These are phyloP conservation scores for Neogobius melanostomus DNA, from an alignment of 2,113 vertebrate genomes.

Conservation along the genomic window DNA sequence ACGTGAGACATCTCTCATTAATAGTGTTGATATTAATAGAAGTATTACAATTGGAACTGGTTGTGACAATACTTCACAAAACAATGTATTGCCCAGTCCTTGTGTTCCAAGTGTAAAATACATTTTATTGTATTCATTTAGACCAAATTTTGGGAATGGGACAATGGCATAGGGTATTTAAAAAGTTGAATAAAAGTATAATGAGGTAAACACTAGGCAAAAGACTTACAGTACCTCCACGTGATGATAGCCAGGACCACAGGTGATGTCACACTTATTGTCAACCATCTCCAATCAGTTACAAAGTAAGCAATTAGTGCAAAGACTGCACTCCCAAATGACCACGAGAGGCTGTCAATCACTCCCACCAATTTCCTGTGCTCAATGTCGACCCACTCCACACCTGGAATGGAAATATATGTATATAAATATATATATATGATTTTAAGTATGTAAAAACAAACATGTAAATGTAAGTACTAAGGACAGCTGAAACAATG, in stretches of 20 bases:
- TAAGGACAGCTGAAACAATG: conserved; percentile 70
- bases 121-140: no score
- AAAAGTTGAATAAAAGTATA: no score
- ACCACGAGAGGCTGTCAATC: conserved; percentile 72
- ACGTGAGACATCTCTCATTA: no score
- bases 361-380: conserved; percentile 75
- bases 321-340: conserved; percentile 58
- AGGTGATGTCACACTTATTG: conserved; percentile 64
- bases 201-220: background rate
- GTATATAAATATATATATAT: no score
- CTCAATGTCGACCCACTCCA: conserved; percentile 79
- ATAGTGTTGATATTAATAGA: no score
- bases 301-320: conserved; percentile 69
- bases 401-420: conserved; percentile 51
- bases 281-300: conserved; percentile 75
- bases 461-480: conserved; percentile 47
- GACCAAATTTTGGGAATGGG: no score
- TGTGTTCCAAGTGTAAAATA: no score
- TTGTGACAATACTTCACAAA: no score
- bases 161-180: no score
- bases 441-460: no score
- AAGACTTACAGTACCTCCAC: conserved; percentile 75
- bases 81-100: no score
- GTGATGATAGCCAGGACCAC: conserved; percentile 58
- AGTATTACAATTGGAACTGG: no score